Evolutionary conservation across 2,888 invertebrate species (phyloP).

Genomic region (Trichopria drosophilae): DNA sequence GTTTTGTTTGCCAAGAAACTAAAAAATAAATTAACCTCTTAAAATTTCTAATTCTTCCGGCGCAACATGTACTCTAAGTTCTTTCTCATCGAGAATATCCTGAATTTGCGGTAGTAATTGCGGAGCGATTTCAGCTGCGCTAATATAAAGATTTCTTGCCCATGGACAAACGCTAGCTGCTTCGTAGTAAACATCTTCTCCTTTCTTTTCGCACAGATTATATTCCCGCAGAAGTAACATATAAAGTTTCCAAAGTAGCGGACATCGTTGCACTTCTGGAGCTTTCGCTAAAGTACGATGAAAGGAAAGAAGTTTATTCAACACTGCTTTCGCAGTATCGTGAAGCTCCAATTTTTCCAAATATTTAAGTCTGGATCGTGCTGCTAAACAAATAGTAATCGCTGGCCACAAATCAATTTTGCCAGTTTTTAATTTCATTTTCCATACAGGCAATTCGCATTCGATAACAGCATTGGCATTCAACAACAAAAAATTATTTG

Average conservation of each 20-base stretch:
- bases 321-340: conserved; percentile 42
- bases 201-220: conserved; percentile 50
- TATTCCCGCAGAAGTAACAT: conserved; percentile 63
- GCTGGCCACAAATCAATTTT: conserved; percentile 44
- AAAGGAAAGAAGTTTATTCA: conserved; percentile 50
- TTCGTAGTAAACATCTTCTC: conserved; percentile 53
- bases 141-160: conserved; percentile 64
- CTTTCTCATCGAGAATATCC: conserved; percentile 75
- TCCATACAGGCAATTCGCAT: conserved; percentile 62
- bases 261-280: conserved; percentile 58
- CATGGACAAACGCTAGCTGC: conserved; percentile 52
- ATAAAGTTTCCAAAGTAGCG: conserved; percentile 68
- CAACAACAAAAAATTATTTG: conserved; percentile 65
- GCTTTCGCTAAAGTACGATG: conserved; percentile 45
- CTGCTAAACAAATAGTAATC: conserved; percentile 47
- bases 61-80: conserved; percentile 73
- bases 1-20: no score
- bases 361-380: conserved; percentile 44
- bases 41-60: conserved; percentile 74
- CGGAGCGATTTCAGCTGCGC: conserved; percentile 68
- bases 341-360: conserved; percentile 37
- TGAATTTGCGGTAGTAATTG: conserved; percentile 65
- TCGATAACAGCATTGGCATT: conserved; percentile 61
- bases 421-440: conserved; percentile 54
- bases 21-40: conserved; percentile 55